Evolutionary conservation across 2,113 vertebrate species (phyloP).

Genomic region (Mastomys coucha): DNA sequence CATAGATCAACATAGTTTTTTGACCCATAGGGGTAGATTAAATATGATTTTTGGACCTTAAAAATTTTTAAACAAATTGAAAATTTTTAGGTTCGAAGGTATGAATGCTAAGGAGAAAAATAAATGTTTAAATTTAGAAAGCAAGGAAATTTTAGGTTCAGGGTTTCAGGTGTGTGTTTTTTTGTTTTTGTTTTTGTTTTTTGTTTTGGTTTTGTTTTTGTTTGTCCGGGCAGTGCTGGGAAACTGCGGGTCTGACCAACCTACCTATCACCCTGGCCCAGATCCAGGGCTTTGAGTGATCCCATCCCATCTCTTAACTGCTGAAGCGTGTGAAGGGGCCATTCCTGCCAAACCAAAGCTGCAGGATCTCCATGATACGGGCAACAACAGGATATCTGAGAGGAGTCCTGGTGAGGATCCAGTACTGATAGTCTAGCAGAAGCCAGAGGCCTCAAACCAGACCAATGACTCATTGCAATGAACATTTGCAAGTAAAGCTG

Average conservation of each 20-base stretch:
- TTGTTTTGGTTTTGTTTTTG: too few species aligned
- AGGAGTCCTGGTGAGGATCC: background rate
- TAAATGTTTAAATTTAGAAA: too few species aligned
- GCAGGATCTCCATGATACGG: background rate
- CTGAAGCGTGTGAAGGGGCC: background rate
- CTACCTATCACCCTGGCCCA: background rate
- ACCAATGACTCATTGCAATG: background rate
- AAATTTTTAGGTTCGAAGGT: too few species aligned
- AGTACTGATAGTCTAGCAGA: background rate
- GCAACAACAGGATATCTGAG: background rate
- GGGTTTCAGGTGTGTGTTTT: too few species aligned
- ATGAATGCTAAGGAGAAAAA: too few species aligned
- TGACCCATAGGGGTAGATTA: too few species aligned
- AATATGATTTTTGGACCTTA: too few species aligned
- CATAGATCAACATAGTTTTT: too few species aligned
- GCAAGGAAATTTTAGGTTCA: too few species aligned
- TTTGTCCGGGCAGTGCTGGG: background rate
- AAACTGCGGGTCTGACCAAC: background rate
- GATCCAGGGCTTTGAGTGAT: background rate
- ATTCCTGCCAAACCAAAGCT: background rate
- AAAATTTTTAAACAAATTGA: too few species aligned
- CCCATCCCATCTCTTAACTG: background rate
- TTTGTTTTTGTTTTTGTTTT: too few species aligned
- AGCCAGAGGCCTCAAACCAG: background rate
- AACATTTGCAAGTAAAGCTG: background rate